These are phyloP conservation scores for Anhinga rufa DNA, from an alignment of 2,113 vertebrate species.

Conservation along the genomic window DNA sequence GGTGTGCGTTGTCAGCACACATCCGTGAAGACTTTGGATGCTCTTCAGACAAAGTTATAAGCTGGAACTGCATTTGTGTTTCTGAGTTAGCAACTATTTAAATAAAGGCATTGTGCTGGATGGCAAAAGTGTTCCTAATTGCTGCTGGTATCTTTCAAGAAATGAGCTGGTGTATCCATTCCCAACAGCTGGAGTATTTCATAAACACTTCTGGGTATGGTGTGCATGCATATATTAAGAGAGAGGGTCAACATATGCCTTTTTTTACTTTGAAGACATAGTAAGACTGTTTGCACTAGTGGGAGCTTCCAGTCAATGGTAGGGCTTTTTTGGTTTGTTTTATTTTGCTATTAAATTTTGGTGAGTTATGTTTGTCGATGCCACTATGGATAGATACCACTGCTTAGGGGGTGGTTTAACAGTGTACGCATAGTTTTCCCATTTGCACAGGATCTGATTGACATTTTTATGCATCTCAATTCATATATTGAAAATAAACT, in stretches of 20 bases:
- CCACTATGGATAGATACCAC: fast-evolving
- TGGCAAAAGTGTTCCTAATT: neutral
- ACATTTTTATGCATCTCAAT: neutral
- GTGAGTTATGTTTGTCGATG: neutral
- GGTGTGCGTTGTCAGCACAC: neutral
- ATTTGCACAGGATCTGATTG: neutral
- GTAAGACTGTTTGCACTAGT: neutral
- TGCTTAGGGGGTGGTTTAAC: neutral
- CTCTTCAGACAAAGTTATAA: neutral
- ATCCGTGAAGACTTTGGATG: neutral
- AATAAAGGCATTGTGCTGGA: neutral
- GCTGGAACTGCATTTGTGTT: neutral
- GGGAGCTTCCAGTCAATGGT: neutral
- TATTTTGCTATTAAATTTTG: neutral
- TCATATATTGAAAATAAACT: neutral
- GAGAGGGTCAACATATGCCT: neutral
- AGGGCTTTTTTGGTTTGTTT: neutral
- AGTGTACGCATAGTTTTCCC: neutral
- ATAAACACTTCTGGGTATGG: neutral
- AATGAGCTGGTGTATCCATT: neutral
- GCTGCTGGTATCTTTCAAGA: neutral
- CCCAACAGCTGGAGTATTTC: neutral
- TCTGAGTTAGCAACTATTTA: neutral
- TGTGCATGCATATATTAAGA: neutral
- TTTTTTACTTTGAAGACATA: neutral